A percentile compares a stretch with the other conserved stretches of the same genome.
phyloP scores from a whole-genome alignment of 2,113 vertebrate species.

The Lepisosteus osseus region DNA sequence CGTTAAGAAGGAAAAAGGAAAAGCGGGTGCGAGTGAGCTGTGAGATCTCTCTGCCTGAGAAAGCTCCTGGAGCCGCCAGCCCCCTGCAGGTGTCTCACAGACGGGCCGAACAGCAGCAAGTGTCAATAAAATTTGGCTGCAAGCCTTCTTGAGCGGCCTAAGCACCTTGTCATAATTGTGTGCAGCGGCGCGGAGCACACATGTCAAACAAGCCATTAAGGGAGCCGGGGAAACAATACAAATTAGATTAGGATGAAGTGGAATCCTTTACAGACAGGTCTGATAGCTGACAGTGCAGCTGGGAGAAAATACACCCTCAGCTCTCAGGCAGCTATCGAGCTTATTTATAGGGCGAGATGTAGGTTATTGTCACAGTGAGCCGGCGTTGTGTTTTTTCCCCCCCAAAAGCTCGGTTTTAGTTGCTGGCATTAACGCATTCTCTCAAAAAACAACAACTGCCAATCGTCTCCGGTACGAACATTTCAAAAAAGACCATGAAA shows the following conservation, averaged over 20 bases:
- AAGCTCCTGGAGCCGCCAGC: not conserved
- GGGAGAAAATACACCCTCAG: not conserved
- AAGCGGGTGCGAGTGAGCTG: not conserved
- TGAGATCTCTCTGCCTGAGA: too few species aligned
- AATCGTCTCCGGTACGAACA: not conserved
- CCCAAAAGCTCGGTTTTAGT: conserved; percentile 12
- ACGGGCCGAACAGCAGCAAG: conserved; percentile 3
- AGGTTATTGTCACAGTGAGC: conserved; percentile 18
- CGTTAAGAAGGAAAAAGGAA: conserved; percentile 28
- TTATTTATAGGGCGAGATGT: conserved; percentile 12
- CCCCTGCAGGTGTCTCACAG: conserved; percentile 1
- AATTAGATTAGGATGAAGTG: conserved; percentile 37
- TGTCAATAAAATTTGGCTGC: conserved; percentile 43
- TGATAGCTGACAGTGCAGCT: not conserved
- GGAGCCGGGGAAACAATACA: conserved; percentile 36
- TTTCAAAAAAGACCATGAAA: not conserved
- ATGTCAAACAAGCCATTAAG: conserved; percentile 47
- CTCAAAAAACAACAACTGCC: conserved; percentile 23
- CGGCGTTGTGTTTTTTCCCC: not conserved
- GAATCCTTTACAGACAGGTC: conserved; percentile 8
- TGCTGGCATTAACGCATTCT: conserved; percentile 18
- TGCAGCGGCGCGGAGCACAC: conserved; percentile 40
- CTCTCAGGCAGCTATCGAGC: not conserved
- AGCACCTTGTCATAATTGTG: conserved; percentile 49
- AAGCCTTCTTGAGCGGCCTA: conserved; percentile 22